phyloP scores from a whole-genome alignment of 2,888 invertebrate genomes.

The Auanema freiburgensis region DNA sequence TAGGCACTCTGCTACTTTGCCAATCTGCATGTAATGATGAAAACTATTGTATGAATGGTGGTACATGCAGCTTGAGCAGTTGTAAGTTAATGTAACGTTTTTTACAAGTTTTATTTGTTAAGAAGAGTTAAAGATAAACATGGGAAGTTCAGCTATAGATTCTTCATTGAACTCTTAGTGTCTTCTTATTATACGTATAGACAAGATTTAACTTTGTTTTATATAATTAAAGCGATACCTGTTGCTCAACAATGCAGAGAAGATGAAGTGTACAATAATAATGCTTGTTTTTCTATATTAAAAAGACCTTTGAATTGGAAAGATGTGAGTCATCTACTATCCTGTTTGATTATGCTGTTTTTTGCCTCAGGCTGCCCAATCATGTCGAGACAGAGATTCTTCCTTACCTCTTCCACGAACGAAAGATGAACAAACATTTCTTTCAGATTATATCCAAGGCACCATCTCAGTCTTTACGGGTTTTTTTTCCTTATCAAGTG shows the following conservation, averaged over 20 bases:
- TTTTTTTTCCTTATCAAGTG: background rate
- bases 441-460: slow-evolving; percentile 29
- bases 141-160: background rate
- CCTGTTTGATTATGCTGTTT: too few species aligned
- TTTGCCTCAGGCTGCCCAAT: slow-evolving; percentile 11
- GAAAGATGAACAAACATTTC: slow-evolving; percentile 30
- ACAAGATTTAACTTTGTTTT: background rate
- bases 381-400: slow-evolving; percentile 13
- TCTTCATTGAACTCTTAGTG: background rate
- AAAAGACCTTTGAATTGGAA: slow-evolving; percentile 15
- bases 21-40: too few species aligned
- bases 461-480: slow-evolving; percentile 2
- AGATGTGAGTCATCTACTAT: slow-evolving; percentile 8
- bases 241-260: slow-evolving; percentile 12
- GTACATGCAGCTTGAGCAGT: slow-evolving; percentile 15
- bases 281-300: slow-evolving; percentile 11
- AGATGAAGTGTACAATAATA: slow-evolving; percentile 15
- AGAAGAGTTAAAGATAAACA: background rate
- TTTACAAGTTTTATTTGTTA: slow-evolving; percentile 1
- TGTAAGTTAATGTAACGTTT: slow-evolving; percentile 10
- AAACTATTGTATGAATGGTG: slow-evolving; percentile 16
- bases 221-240: slow-evolving; percentile 10
- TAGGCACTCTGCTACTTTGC: too few species aligned
- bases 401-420: slow-evolving; percentile 16
- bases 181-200: background rate